phyloP scores from a whole-genome alignment of 2,113 vertebrate species.

The Syngnathus scovelli region DNA sequence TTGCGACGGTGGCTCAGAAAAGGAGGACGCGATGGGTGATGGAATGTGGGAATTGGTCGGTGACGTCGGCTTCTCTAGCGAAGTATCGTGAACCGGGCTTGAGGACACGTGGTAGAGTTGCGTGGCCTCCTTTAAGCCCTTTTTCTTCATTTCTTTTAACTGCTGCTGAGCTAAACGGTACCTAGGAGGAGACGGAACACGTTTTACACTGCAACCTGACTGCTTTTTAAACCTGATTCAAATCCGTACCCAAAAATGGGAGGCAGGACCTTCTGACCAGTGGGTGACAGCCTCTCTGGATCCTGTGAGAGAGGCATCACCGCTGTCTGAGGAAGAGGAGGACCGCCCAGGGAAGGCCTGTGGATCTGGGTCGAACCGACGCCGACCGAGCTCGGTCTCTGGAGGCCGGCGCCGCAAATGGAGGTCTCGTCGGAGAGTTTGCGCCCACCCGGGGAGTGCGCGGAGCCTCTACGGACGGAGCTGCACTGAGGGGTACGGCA shows the following conservation, averaged over 20 bases:
- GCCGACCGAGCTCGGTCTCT: slow-evolving; percentile 73
- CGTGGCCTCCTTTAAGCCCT: slow-evolving; percentile 86
- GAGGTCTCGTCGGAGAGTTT: slow-evolving; percentile 88
- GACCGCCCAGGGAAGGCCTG: slow-evolving; percentile 62
- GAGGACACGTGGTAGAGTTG: slow-evolving; percentile 92
- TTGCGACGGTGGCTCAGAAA: slow-evolving; percentile 63
- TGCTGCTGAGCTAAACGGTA: slow-evolving; percentile 94
- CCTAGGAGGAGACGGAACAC: slow-evolving; percentile 26
- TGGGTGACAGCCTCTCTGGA: slow-evolving; percentile 74
- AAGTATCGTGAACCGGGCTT: slow-evolving; percentile 83
- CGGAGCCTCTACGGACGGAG: slow-evolving; percentile 66
- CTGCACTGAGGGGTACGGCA: slow-evolving; percentile 80
- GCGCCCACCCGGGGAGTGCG: slow-evolving; percentile 76
- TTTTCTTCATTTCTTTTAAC: slow-evolving; percentile 96
- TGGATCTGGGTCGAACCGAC: slow-evolving; percentile 29
- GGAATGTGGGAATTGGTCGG: slow-evolving; percentile 59
- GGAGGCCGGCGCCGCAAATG: slow-evolving; percentile 80
- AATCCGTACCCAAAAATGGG: slow-evolving; percentile 81
- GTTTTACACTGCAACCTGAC: neutral
- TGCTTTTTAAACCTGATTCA: neutral
- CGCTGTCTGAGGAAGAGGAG: slow-evolving; percentile 61
- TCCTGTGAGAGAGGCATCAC: slow-evolving; percentile 65
- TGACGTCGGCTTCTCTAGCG: slow-evolving; percentile 69
- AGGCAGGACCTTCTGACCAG: slow-evolving; percentile 84
- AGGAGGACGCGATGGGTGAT: slow-evolving; percentile 61